Conservation (phyloP, 2,797 vertebrate species). For the Poecile montanus region DNA sequence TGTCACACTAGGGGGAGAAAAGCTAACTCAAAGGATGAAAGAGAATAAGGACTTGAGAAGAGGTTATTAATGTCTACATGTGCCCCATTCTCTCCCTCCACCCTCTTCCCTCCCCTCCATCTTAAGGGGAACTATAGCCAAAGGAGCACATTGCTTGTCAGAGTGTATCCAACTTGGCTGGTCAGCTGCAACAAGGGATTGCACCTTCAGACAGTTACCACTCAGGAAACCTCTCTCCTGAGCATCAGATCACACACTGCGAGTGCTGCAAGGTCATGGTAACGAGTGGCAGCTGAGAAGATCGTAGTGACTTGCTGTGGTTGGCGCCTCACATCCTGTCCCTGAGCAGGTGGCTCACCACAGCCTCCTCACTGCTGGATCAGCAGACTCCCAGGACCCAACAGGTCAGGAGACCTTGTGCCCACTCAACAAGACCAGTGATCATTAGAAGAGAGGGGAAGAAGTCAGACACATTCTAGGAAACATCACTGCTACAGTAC, state of each 20-base stretch:
- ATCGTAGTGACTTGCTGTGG: not conserved
- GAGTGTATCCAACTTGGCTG: fast-evolving
- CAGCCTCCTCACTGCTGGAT: not conserved
- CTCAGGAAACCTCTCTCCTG: not conserved
- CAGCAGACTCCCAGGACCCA: not conserved
- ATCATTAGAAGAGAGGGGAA: not conserved
- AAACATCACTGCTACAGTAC: not conserved
- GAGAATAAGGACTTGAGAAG: not conserved
- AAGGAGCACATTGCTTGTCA: not conserved
- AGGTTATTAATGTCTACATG: not conserved
- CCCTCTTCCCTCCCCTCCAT: fast-evolving
- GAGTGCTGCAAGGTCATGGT: not conserved
- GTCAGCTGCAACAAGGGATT: not conserved
- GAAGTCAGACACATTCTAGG: not conserved
- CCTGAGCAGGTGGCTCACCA: not conserved
- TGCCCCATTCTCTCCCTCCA: not conserved
- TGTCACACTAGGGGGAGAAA: not conserved
- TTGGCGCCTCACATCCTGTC: not conserved
- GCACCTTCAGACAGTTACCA: not conserved
- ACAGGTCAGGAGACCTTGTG: not conserved
- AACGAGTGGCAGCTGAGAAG: not conserved
- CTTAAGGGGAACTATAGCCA: not conserved
- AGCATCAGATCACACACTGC: not conserved
- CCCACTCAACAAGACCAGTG: not conserved
- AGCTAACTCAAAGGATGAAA: not conserved